These are phyloP conservation scores for Poeciliopsis turrubarensis DNA, from an alignment of 2,113 vertebrate genomes.

Conservation along the genomic window DNA sequence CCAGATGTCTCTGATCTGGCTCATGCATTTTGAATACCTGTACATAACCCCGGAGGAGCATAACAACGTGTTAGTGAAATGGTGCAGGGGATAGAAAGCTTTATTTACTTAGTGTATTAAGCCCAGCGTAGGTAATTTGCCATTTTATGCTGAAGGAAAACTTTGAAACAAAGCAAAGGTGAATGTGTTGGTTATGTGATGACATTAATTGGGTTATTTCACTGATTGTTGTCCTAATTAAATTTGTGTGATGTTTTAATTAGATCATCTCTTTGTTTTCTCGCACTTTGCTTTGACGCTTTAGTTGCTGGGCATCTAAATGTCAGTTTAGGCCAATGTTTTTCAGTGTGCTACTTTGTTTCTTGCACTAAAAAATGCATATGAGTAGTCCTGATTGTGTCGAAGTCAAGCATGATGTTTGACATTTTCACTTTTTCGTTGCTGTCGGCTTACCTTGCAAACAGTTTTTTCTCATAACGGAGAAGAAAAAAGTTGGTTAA, in stretches of 20 bases:
- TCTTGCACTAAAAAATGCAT: background rate
- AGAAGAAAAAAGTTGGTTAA: background rate
- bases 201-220: background rate
- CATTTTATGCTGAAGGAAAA: constrained; percentile 23
- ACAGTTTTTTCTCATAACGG: background rate
- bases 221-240: background rate
- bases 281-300: background rate
- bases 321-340: background rate
- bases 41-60: constrained; percentile 26
- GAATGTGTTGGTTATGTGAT: background rate
- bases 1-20: constrained; percentile 5
- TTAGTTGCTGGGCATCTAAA: constrained; percentile 7
- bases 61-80: constrained; percentile 45
- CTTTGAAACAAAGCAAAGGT: background rate
- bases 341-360: background rate
- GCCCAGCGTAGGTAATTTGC: constrained; percentile 31
- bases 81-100: constrained; percentile 15
- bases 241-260: background rate
- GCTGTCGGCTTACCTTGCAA: background rate
- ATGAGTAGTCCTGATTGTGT: background rate
- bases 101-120: constrained; percentile 16
- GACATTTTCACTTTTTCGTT: background rate
- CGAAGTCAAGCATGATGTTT: background rate
- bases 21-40: constrained; percentile 34
- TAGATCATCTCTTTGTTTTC: background rate